Evolutionary conservation across 2,113 vertebrate species (phyloP).

Genomic region (Brachypteracias leptosomus): DNA sequence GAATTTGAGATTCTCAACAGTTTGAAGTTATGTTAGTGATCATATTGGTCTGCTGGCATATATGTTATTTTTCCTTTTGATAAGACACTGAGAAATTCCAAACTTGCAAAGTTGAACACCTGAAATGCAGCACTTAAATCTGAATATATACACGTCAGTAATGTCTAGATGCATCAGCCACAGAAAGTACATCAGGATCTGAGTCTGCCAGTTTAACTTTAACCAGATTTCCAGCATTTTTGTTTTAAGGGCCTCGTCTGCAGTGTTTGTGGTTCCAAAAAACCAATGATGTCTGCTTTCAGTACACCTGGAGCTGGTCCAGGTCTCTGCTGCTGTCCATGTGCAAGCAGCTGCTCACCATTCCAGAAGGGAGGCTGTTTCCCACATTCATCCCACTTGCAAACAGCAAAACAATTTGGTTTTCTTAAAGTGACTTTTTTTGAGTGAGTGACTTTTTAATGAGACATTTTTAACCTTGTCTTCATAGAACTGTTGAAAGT

Average conservation of each 20-base stretch:
- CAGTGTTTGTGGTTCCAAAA: background rate
- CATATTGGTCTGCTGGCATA: background rate
- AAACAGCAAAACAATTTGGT: background rate
- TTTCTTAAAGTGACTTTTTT: constrained; percentile 1
- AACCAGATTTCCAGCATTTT: background rate
- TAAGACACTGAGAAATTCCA: background rate
- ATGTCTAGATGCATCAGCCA: rapidly evolving
- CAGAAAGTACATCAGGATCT: background rate
- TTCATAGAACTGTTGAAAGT: background rate
- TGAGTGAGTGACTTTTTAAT: background rate
- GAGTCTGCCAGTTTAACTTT: background rate
- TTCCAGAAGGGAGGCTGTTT: constrained; percentile 3
- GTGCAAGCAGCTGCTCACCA: background rate
- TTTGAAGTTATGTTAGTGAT: background rate
- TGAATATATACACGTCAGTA: background rate
- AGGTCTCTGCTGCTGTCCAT: background rate
- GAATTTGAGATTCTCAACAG: background rate
- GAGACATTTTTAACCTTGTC: background rate
- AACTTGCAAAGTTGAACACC: background rate
- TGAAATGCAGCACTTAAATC: background rate
- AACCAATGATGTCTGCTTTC: background rate
- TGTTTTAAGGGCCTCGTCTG: background rate
- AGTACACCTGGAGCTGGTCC: background rate
- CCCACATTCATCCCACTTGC: background rate
- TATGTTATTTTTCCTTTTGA: background rate